Evolutionary conservation across 2,113 vertebrate species (phyloP), one percentile per base, ranked within the genome.

Genomic region (Osmerus eperlanus): DNA sequence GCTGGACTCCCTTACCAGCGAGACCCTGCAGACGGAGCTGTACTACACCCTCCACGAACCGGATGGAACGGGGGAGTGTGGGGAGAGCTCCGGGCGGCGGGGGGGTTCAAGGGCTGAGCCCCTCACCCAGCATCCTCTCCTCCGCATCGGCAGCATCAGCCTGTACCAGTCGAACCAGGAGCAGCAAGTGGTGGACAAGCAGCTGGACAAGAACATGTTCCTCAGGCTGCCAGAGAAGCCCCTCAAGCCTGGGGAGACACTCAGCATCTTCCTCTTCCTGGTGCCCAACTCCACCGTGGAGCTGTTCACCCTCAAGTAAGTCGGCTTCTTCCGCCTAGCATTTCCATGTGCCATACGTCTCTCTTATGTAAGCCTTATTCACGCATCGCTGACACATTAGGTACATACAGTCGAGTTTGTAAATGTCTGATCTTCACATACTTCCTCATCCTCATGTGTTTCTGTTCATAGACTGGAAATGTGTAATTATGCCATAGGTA

Each of bases 301-400:
- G 53, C 96, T 95, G 58, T 99, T 99, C 90, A 96, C 94, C 1
- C 94, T 99, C 87, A 96, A 96, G 97, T 98, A 90, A 90, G 92
- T 90, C 19, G 28, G 29, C 16, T 71, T 9, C 21, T 67, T 70
- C 62, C 21, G 51, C 29, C 0, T 1, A 2, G 3, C 16, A 18
- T 68, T 13, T 55, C 13, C 7, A 41, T 65, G 18, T 56, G 58
- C 16, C 54, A 19, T 70, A 32, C n/a, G 5, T 52, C 23, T 19
- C 13, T 29, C 32, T 18, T 41, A 65, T 18, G n/a, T 41, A 65
- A 41, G 28, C 18, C 3, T 18, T n/a, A 29, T 29, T 23, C 12
- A 8, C 23, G 6, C 9, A 19, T 32, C n/a, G 16, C 63, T 65
- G 29, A 62, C 60, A 62, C 28, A 29, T 28, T 65, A 32, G 28